Conservation (phyloP, 2,113 vertebrate genomes). For the Neoarius graeffei region DNA sequence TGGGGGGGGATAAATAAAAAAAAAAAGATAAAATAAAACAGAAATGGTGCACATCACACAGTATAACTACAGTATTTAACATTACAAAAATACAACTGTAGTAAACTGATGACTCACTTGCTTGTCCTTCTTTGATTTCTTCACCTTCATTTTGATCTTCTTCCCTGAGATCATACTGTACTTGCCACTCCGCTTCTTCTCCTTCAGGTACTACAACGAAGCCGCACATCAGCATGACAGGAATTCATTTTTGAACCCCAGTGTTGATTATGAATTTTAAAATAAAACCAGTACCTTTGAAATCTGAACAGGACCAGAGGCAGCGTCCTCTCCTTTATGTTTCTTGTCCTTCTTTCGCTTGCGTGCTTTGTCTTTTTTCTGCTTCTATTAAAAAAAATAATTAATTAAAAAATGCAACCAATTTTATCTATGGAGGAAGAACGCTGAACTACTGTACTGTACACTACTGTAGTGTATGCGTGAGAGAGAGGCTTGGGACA, state of each 20-base stretch:
- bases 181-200: slow-evolving; percentile 83
- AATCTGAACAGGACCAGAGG: slow-evolving; percentile 81
- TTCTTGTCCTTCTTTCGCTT: slow-evolving; percentile 87
- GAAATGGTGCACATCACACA: neutral
- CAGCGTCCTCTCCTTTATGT: slow-evolving; percentile 73
- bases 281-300: slow-evolving; percentile 77
- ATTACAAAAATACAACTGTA: neutral
- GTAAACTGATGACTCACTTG: slow-evolving; percentile 71
- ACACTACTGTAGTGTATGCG: neutral
- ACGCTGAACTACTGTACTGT: no score
- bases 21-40: neutral
- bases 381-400: slow-evolving; percentile 69
- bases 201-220: slow-evolving; percentile 82
- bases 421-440: neutral
- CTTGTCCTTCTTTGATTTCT: slow-evolving; percentile 90
- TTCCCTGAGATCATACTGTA: slow-evolving; percentile 93
- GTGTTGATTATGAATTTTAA: neutral
- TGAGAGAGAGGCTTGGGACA: neutral
- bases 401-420: neutral
- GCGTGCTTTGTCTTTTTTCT: slow-evolving; percentile 82
- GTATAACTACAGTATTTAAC: neutral
- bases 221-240: neutral
- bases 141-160: slow-evolving; percentile 93
- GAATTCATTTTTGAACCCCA: neutral
- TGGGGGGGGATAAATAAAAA: no score